Base-by-base conservation (phyloP, 2,888 invertebrate genomes). In the Himalopsyche japonica region DNA sequence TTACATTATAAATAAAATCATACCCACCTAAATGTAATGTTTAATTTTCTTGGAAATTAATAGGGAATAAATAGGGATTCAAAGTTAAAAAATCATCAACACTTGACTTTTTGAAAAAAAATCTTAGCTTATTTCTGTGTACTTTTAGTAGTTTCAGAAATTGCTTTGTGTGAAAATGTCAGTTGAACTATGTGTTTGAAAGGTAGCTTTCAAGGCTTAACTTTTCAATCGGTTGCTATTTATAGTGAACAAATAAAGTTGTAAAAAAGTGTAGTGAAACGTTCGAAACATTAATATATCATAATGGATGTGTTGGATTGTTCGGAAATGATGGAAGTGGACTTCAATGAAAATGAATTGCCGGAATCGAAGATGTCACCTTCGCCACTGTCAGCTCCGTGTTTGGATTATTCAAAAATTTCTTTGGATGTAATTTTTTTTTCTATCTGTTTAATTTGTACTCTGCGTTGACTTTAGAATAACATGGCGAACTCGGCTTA, bases 281-380 rank as follows among this genome's bases (percentile, higher is more conserved):
- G 8, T 57, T 20, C 3, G 1, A 57, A 8, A 20, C n/a, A 20
- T 24, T 57, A 1, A 57, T 20, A 3, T 57, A 57, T 20, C 20
- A 70, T 24, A 70, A 70, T 70, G 64, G 64, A 70, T 12, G 27
- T 70, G 64, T 4, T 70, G 64, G 64, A 70, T 70, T 70, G 64
- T 70, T 27, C 30, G 15, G 64, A 70, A 27, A 8, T 43, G 27
- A 82, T 82, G 82, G 82, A 82, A 20, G 82, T 82, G 18, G 82
- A 82, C 47, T n/a, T 82, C 10, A 82, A 82, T 79, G 82, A 82
- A 79, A 82, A 82, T 70, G 78, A 49, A 15, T n/a, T 82, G 5
- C 20, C 30, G 27, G 64, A 70, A 27, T 30, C 64, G 4, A 70
- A 70, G 27, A 30, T 20, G n/a, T 57, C 20, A 57, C 49, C 64